A percentile compares a stretch with the other conserved stretches of the same genome.
phyloP scores from a whole-genome alignment of 1,140 invertebrate species.

The Drosophila saltans region DNA sequence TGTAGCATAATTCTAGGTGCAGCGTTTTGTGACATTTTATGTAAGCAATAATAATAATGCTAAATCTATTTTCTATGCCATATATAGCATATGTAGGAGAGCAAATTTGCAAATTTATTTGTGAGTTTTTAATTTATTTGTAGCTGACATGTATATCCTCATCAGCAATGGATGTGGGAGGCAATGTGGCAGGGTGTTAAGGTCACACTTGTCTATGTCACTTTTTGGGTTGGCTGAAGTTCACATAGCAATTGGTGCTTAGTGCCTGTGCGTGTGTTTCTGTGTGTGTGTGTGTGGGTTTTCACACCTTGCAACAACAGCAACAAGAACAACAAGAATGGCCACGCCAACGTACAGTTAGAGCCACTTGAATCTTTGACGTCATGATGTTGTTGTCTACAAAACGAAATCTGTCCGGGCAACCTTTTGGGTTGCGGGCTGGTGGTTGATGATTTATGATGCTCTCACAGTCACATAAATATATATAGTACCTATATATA shows the following conservation, averaged over 20 bases:
- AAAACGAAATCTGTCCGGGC: conserved; percentile 1
- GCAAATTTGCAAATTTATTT: no score
- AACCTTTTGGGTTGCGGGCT: conserved; percentile 16
- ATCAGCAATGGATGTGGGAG: not conserved
- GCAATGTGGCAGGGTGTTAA: not conserved
- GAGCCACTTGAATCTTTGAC: conserved; percentile 56
- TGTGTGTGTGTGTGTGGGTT: not conserved
- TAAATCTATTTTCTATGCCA: no score
- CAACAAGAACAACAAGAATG: conserved; percentile 19
- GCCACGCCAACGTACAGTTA: conserved; percentile 48
- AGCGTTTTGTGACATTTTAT: not conserved
- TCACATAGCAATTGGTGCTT: not conserved
- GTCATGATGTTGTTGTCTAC: conserved; percentile 36
- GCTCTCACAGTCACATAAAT: conserved; percentile 31
- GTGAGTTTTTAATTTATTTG: conserved; percentile 1
- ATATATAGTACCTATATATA: not conserved
- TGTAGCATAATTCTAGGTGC: not conserved
- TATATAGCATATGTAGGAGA: no score
- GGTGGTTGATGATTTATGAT: conserved; percentile 55
- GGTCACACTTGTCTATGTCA: conserved; percentile 2
- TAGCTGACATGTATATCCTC: not conserved
- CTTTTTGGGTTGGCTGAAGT: not conserved
- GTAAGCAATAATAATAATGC: no score
- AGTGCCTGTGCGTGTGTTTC: no score
- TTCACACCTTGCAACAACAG: conserved; percentile 17